phyloP scores from a whole-genome alignment of 2,888 invertebrate genomes.

The Drosophila aldrichi region DNA sequence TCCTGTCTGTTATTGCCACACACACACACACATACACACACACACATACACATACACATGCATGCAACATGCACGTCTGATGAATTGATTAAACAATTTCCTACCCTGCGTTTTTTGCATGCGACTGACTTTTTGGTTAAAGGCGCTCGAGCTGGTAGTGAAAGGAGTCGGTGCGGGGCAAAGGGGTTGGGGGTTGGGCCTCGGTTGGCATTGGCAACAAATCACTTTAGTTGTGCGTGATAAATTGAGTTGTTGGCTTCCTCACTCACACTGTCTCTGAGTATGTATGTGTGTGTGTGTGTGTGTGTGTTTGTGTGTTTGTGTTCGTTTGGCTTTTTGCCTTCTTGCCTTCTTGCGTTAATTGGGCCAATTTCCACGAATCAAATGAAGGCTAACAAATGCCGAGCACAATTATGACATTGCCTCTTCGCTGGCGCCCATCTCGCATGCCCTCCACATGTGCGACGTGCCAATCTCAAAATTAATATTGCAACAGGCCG shows the following conservation, averaged over 20 bases:
- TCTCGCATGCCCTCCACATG: slow-evolving; percentile 34
- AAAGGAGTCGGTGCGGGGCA: no score
- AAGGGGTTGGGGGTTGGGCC: slow-evolving; percentile 9
- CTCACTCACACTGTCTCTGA: slow-evolving; percentile 10
- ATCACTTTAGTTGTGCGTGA: slow-evolving; percentile 82
- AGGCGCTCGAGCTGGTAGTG: neutral
- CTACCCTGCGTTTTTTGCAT: slow-evolving; percentile 68
- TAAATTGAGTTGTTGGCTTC: slow-evolving; percentile 78
- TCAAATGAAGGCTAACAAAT: slow-evolving; percentile 54
- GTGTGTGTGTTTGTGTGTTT: no score
- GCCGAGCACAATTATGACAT: slow-evolving; percentile 37
- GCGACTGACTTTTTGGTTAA: slow-evolving; percentile 45
- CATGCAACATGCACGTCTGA: slow-evolving; percentile 66
- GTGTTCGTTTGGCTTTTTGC: slow-evolving; percentile 4
- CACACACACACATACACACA: slow-evolving; percentile 45
- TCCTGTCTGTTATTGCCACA: slow-evolving; percentile 79
- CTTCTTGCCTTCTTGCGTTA: slow-evolving; percentile 70
- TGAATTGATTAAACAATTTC: slow-evolving; percentile 81
- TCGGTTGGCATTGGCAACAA: slow-evolving; percentile 81
- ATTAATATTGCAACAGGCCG: slow-evolving; percentile 69
- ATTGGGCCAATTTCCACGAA: slow-evolving; percentile 80
- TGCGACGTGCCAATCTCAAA: slow-evolving; percentile 59
- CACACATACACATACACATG: slow-evolving; percentile 24
- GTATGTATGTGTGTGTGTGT: neutral
- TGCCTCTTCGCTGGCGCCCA: neutral